Base-by-base conservation (phyloP, 64 coral and sea anemone species). In the Montipora sp. region DNA sequence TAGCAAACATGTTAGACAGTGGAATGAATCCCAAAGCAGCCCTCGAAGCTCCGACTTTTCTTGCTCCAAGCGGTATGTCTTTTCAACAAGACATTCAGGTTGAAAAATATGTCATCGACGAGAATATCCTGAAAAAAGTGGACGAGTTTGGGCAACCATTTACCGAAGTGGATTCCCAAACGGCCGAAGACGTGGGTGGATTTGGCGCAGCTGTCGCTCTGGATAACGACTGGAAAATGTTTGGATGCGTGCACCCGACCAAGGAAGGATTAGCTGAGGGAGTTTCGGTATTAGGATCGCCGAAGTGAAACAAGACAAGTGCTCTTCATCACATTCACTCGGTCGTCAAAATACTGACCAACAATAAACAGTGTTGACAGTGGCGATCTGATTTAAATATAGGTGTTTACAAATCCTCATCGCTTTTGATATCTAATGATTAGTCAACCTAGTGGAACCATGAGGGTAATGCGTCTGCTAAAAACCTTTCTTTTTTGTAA, bases 11-110 rank as follows among this genome's bases (percentile, higher is more conserved):
- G 7, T 83, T 98, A 36, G 96, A 95, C 67, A 93, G 81, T 18
- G 48, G 77, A 16, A 87, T 98, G 90, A 94, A 87, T 27, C 89
- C 96, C 2, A 98, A 98, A 49, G 93, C 95, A 90, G 93, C 90
- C 2, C 77, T 94, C 60, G 93, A 95, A 45, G 60, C 87, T 2
- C 93, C 96, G 5, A 85, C 84, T 20, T 93, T 98, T 22, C 89
- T 90, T 51, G 69, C 74, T 19, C 57, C 90, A 36, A 95, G 90
- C 43, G 76, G 75, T 27, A 75, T 77, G 22, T 95, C 90, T n/a
- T 90, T 77, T 75, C 68, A 83, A 8, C 96, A 98, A 76, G 93
- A 98, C 65, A 60, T 98, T 51, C 90, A 90, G 20, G 81, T 98
- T 75, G 80, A 92, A 71, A 89, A 91, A 58, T 90, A 79, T 48